Evolutionary conservation across 2,888 invertebrate species (phyloP).

Genomic region (Ochlodes sylvanus): DNA sequence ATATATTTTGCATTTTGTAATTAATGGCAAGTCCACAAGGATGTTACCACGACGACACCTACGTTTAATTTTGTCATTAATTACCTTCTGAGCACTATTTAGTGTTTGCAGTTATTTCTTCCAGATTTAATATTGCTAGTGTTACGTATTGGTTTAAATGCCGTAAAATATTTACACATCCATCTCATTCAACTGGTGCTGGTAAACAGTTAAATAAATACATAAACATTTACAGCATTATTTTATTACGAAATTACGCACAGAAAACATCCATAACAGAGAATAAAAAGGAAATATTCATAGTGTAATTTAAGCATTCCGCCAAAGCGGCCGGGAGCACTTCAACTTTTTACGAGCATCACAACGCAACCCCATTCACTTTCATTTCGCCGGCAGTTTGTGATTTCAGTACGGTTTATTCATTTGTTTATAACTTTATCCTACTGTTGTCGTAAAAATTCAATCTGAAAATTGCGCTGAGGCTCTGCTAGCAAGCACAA

Average conservation of each 20-base stretch:
- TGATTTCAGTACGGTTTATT: constrained; percentile 54
- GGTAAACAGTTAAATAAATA: not conserved
- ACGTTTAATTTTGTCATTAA: too few species aligned
- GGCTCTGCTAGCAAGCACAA: constrained; percentile 46
- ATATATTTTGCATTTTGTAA: too few species aligned
- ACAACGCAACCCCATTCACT: constrained; percentile 47
- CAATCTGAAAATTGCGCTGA: constrained; percentile 75
- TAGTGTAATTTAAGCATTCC: constrained; percentile 26
- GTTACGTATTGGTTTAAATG: too few species aligned
- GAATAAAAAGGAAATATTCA: constrained; percentile 26
- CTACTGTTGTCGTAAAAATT: constrained; percentile 73
- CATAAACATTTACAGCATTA: not conserved
- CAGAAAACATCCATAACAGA: not conserved
- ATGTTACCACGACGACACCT: too few species aligned
- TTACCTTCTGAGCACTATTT: too few species aligned
- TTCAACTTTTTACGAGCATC: constrained; percentile 47
- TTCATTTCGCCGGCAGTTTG: constrained; percentile 53
- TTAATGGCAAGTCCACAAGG: too few species aligned
- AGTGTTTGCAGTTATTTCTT: too few species aligned
- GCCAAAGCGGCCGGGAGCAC: constrained; percentile 20
- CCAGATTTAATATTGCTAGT: too few species aligned
- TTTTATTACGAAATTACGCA: constrained; percentile 49
- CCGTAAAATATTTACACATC: too few species aligned
- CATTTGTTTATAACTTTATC: constrained; percentile 74
- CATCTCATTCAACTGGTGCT: too few species aligned